A percentile compares a stretch with the other conserved stretches of the same genome.
Evolutionary conservation across 2,797 vertebrate species (phyloP).

Genomic region (Alcedo quadribrachys): DNA sequence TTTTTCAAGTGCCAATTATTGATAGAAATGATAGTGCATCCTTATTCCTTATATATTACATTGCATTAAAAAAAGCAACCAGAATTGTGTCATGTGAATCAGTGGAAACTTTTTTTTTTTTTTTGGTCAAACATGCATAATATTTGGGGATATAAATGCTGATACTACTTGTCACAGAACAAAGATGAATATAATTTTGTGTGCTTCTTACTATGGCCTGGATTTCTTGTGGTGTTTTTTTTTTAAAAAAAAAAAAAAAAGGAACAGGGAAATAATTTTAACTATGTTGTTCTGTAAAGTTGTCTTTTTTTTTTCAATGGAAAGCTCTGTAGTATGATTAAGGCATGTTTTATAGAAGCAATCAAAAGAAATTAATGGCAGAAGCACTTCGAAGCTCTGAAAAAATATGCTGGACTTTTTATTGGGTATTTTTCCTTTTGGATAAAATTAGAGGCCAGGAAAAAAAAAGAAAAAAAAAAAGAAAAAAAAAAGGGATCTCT

Average conservation of each 20-base stretch:
- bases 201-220: conserved; percentile 69
- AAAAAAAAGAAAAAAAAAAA: background rate
- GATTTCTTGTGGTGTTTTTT: conserved; percentile 48
- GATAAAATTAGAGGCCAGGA: conserved; percentile 55
- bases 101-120: conserved; percentile 69
- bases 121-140: conserved; percentile 68
- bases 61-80: conserved; percentile 16
- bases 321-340: conserved; percentile 68
- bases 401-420: conserved; percentile 70
- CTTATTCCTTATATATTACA: conserved; percentile 71
- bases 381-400: conserved; percentile 72
- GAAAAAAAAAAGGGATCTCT: conserved; percentile 21
- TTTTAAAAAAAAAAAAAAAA: background rate
- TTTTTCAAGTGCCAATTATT: conserved; percentile 75
- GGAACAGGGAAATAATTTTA: conserved; percentile 52
- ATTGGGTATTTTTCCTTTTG: conserved; percentile 63
- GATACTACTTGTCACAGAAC: conserved; percentile 69
- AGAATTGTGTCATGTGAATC: conserved; percentile 67
- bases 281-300: conserved; percentile 57
- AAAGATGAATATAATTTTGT: conserved; percentile 70
- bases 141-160: conserved; percentile 74
- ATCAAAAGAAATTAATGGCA: conserved; percentile 66
- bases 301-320: conserved; percentile 56
- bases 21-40: conserved; percentile 71
- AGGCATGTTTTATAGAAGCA: conserved; percentile 70